Evolutionary conservation across 1,140 invertebrate species (phyloP).

Genomic region (Melanaphis sacchari): DNA sequence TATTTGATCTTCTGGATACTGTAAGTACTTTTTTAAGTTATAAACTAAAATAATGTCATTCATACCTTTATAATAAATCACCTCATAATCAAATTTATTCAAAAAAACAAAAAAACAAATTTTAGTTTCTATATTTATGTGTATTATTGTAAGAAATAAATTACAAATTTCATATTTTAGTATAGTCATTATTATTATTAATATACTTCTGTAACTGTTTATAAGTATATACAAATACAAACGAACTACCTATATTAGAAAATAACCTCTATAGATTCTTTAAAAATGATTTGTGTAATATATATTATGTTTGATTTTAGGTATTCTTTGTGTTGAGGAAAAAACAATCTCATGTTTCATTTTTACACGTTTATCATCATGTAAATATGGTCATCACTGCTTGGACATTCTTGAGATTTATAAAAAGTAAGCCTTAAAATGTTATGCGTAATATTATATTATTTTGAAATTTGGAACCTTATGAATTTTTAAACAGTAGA

Average conservation of each 20-base stretch:
- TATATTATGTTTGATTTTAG: slow-evolving; percentile 63
- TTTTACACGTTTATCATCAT: slow-evolving; percentile 73
- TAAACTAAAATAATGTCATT: background rate
- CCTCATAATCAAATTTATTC: no score
- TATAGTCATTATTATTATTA: no score
- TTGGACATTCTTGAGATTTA: slow-evolving; percentile 66
- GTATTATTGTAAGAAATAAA: no score
- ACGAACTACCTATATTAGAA: background rate
- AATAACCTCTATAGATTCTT: background rate
- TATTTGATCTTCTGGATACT: slow-evolving; percentile 71
- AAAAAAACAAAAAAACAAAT: no score
- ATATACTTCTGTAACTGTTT: background rate
- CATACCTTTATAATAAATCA: background rate
- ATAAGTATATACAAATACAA: background rate
- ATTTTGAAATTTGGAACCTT: background rate
- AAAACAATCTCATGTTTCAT: slow-evolving; percentile 70
- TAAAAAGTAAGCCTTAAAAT: slow-evolving; percentile 63
- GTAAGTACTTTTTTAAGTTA: slow-evolving; percentile 59
- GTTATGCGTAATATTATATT: background rate
- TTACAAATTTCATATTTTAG: no score
- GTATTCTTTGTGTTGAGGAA: slow-evolving; percentile 73
- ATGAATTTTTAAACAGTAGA: background rate
- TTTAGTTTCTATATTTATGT: no score
- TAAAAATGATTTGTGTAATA: background rate
- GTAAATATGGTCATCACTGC: slow-evolving; percentile 66